Evolutionary conservation across 2,797 vertebrate genomes (phyloP).

Genomic region (Melanotaenia nigrans): DNA sequence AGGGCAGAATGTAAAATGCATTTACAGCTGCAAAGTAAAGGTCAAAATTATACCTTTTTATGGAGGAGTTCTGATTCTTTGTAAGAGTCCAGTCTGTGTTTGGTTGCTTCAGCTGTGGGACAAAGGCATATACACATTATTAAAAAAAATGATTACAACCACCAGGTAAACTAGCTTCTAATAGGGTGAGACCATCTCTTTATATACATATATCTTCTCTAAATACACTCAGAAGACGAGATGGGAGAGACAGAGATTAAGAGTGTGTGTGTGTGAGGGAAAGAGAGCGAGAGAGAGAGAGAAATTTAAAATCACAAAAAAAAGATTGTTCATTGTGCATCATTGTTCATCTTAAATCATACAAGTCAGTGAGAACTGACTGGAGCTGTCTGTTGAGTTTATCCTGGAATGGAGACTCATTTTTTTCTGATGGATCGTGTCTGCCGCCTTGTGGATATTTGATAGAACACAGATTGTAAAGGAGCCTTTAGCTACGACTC

Average conservation of each 20-base stretch:
- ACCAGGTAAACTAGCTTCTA: background rate
- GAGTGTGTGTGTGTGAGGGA: no score
- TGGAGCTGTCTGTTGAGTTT: constrained; percentile 34
- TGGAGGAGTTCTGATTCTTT: constrained; percentile 84
- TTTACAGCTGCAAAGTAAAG: background rate
- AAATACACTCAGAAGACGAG: no score
- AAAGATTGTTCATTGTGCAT: background rate
- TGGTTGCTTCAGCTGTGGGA: constrained; percentile 88
- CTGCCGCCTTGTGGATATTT: constrained; percentile 77
- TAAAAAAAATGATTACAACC: background rate
- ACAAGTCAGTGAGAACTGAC: constrained; percentile 45
- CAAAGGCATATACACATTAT: background rate
- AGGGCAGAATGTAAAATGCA: no score
- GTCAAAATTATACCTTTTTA: constrained; percentile 86
- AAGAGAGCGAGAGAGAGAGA: background rate
- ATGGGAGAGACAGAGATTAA: no score
- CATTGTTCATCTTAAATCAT: constrained; percentile 12
- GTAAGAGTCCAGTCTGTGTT: constrained; percentile 90
- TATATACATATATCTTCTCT: background rate
- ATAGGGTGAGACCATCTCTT: background rate
- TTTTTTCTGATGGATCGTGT: constrained; percentile 41
- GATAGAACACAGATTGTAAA: constrained; percentile 23
- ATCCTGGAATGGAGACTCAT: constrained; percentile 40
- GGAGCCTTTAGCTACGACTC: constrained; percentile 54
- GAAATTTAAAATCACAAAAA: background rate